Conservation (phyloP, 1,140 invertebrate species). For the Drosophila biarmipes region DNA sequence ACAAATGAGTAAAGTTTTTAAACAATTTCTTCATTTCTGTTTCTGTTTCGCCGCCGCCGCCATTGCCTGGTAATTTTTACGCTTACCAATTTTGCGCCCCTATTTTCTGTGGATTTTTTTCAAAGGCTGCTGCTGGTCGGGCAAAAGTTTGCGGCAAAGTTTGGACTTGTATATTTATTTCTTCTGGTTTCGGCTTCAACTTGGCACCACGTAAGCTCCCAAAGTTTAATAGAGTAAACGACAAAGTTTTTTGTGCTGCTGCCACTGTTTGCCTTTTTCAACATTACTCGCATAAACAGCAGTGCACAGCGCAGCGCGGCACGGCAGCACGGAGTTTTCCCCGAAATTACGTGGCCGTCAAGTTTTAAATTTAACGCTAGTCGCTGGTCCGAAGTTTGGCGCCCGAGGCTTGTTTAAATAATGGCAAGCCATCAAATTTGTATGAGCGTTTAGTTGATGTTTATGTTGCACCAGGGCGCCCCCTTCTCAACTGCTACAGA, state of each 20-base stretch:
- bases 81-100: conserved; percentile 45
- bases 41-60: conserved; percentile 34
- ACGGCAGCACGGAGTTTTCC: conserved; percentile 28
- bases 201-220: conserved; percentile 80
- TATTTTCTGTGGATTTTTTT: conserved; percentile 14
- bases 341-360: conserved; percentile 75
- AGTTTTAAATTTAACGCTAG: conserved; percentile 71
- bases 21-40: conserved; percentile 69
- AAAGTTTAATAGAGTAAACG: conserved; percentile 84
- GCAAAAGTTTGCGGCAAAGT: conserved; percentile 76
- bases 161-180: conserved; percentile 81
- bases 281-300: conserved; percentile 66
- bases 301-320: conserved; percentile 2
- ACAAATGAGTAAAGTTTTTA: conserved; percentile 84
- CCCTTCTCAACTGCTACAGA: neutral
- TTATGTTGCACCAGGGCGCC: conserved; percentile 48
- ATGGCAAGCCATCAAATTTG: conserved; percentile 77
- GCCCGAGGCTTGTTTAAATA: conserved; percentile 77
- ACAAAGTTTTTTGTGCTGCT: conserved; percentile 73
- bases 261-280: conserved; percentile 59
- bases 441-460: conserved; percentile 80
- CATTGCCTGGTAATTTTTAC: conserved; percentile 64
- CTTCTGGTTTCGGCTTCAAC: conserved; percentile 78
- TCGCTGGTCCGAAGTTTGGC: conserved; percentile 60
- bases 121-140: conserved; percentile 18